Base-by-base conservation (phyloP, 2,797 vertebrate species). In the Leucoraja ocellata region DNA sequence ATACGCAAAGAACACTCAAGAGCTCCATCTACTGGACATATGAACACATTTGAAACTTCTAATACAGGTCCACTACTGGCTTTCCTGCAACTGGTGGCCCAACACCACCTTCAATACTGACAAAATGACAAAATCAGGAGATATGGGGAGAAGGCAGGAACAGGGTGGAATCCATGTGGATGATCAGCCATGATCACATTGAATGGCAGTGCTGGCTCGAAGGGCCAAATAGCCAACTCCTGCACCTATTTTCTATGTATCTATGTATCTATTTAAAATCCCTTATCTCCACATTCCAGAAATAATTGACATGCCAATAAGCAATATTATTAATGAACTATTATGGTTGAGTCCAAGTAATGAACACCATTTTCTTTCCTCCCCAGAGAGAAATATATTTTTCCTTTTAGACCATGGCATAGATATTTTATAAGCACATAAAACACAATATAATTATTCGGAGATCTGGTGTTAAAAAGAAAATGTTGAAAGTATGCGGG, bases 11-110 rank as follows among this genome's bases (percentile, higher is more conserved):
- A 14, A n/a, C 39, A 76, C 11, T 92, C 74, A 76, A 92, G 36
- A 76, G 71, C 90, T 92, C 90, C 90, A 92, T 39, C 90, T 58
- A n/a, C 90, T 92, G 90, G 71, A 76, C 36, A 36, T 8, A 21
- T 68, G 63, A 63, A 88, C 6, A 88, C n/a, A 6, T n/a, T 32
- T 28, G 8, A 79, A 79, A 39, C 36, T 79, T 79, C 14, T 14
- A 39, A 79, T 21, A 18, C 78, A 54, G 46, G 46, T 54, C 46
- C 46, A 54, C 46, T 54, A 54, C 4, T 54, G 46, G 46, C 6
- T 54, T 4, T 54, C 46, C 46, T 54, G 46, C 46, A 54, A 54
- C 46, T 5, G 46, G 4, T 54, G 46, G 46, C 46, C 46, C 46
- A 4, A 54, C 46, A 54, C 46, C 46, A 54, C 46, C 46, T 54